These are phyloP conservation scores for Atrichornis clamosus DNA, from an alignment of 2,113 vertebrate species.

Conservation along the genomic window DNA sequence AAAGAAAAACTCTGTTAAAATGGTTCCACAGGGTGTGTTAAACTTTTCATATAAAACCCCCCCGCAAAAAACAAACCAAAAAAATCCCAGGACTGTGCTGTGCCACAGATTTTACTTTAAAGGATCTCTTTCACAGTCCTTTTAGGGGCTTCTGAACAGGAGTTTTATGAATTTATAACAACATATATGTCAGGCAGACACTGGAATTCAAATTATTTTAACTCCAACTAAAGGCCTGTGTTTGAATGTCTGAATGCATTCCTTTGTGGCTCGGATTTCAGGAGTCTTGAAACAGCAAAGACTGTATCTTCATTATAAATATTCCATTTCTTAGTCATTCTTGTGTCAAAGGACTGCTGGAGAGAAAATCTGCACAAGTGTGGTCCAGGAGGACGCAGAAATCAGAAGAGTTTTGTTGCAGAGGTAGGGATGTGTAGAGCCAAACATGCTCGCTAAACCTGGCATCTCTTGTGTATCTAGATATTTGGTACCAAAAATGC, in stretches of 20 bases:
- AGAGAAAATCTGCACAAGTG: neutral
- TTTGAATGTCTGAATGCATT: slow-evolving; percentile 42
- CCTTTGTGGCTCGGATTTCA: slow-evolving; percentile 42
- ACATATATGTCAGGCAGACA: slow-evolving; percentile 47
- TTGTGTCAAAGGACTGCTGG: neutral
- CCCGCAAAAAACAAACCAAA: neutral
- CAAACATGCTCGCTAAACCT: neutral
- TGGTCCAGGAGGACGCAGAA: neutral
- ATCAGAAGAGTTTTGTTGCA: neutral
- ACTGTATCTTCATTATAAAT: neutral
- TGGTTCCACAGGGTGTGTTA: neutral
- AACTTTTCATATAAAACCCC: neutral
- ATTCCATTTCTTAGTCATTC: neutral
- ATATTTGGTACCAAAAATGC: neutral
- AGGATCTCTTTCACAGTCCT: slow-evolving; percentile 18
- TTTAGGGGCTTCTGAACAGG: slow-evolving; percentile 1
- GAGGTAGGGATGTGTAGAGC: neutral
- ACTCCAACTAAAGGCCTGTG: slow-evolving; percentile 51
- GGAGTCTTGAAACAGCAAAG: slow-evolving; percentile 8
- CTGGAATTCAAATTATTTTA: slow-evolving; percentile 66
- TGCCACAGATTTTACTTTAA: neutral
- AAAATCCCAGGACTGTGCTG: neutral
- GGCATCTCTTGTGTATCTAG: neutral
- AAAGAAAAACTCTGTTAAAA: neutral
- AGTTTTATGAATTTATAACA: slow-evolving; percentile 49